phyloP scores from a whole-genome alignment of 2,797 vertebrate species.

The Bradypodion ventrale region DNA sequence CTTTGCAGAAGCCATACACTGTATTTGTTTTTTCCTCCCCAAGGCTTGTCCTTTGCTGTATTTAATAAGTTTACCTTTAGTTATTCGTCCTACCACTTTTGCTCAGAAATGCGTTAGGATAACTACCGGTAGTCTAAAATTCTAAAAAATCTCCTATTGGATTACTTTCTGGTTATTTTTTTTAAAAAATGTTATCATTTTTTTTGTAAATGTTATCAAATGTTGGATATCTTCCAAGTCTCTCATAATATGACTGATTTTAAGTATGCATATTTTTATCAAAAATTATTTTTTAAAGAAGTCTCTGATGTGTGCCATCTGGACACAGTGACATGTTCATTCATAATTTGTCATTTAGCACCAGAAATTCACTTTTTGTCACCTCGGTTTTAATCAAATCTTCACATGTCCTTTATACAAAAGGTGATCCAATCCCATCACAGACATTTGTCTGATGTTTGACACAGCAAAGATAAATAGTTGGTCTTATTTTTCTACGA shows the following conservation, averaged over 20 bases:
- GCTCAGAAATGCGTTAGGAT: not conserved
- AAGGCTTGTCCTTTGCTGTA: not conserved
- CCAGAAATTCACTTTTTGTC: not conserved
- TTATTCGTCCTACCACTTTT: not conserved
- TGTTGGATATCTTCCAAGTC: not conserved
- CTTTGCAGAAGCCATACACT: not conserved
- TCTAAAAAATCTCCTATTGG: not conserved
- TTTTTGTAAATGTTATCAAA: not conserved
- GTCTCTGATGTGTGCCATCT: not conserved
- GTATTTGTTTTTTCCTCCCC: not conserved
- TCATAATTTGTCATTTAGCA: not conserved
- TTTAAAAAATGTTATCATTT: no score
- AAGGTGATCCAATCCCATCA: no score
- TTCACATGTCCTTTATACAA: not conserved
- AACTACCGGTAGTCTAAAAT: not conserved
- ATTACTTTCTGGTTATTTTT: not conserved
- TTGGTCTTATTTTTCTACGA: no score
- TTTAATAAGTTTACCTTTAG: not conserved
- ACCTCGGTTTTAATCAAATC: not conserved
- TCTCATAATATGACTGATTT: not conserved
- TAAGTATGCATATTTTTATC: not conserved
- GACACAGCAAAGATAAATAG: no score
- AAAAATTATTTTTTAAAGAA: not conserved
- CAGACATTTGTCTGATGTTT: no score
- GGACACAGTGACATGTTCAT: not conserved